These are phyloP conservation scores for Dendronephthya gigantea DNA, from an alignment of 64 coral and sea anemone genomes.

Conservation along the genomic window DNA sequence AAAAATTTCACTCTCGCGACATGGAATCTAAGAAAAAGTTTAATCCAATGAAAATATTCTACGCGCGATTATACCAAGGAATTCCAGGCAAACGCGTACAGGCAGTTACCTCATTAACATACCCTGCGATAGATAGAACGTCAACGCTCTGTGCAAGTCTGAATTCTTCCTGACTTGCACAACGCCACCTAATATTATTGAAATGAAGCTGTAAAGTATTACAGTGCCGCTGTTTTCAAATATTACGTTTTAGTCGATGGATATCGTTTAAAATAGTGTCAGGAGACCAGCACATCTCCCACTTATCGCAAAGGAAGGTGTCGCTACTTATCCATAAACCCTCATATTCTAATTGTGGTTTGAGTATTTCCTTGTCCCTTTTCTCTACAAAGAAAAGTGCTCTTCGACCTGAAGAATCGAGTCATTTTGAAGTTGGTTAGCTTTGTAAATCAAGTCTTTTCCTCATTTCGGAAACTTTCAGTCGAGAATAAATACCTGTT, in stretches of 20 bases:
- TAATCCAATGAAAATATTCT: neutral
- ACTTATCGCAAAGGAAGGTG: neutral
- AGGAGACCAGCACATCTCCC: neutral
- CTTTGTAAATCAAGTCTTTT: neutral
- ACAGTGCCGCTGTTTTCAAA: too few species aligned
- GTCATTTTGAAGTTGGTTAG: neutral
- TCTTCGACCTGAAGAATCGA: neutral
- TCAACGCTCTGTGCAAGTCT: neutral
- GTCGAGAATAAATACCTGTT: neutral
- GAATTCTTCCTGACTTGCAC: neutral
- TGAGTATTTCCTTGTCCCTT: neutral
- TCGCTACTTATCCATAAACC: neutral
- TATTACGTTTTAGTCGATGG: too few species aligned
- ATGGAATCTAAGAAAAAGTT: neutral
- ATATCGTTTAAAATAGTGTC: neutral
- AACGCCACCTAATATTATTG: too few species aligned
- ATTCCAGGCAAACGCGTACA: neutral
- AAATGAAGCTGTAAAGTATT: too few species aligned
- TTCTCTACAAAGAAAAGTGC: neutral
- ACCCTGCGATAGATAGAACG: neutral
- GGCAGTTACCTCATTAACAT: neutral
- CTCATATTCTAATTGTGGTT: neutral
- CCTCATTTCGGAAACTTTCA: neutral
- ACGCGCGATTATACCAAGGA: neutral
- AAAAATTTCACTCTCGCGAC: neutral